A percentile compares a stretch with the other conserved stretches of the same genome.
Evolutionary conservation across 2,797 vertebrate species (phyloP).

Genomic region (Lophotriccus pileatus): DNA sequence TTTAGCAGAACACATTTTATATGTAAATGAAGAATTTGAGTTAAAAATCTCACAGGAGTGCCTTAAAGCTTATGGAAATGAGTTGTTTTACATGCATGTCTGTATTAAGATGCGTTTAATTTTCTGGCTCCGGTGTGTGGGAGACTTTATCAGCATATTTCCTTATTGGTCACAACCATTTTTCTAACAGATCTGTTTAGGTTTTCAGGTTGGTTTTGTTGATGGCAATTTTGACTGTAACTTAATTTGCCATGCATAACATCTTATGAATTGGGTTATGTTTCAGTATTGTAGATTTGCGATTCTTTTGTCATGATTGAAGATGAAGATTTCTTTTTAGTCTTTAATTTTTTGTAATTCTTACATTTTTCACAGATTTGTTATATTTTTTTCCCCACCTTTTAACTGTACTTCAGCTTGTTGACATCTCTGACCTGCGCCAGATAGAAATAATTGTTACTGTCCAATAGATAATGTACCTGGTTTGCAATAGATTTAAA

Average conservation of each 20-base stretch:
- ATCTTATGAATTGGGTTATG: neutral
- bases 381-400: rapidly evolving
- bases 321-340: neutral
- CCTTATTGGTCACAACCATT: neutral
- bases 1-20: neutral
- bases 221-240: neutral
- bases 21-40: neutral
- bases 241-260: neutral
- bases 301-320: neutral
- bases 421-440: neutral
- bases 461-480: neutral
- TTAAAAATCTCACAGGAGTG: neutral
- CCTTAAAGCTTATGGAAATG: neutral
- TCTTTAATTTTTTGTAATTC: neutral
- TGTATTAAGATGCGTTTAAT: neutral
- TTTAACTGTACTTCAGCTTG: neutral
- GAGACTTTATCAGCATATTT: neutral
- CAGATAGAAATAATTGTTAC: neutral
- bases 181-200: neutral
- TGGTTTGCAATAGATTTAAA: neutral
- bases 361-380: neutral
- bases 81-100: neutral
- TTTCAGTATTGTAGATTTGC: neutral
- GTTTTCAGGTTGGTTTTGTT: neutral
- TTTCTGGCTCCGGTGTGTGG: neutral